These are phyloP conservation scores for Philaethria dido DNA, from an alignment of 2,888 invertebrate species.

Conservation along the genomic window DNA sequence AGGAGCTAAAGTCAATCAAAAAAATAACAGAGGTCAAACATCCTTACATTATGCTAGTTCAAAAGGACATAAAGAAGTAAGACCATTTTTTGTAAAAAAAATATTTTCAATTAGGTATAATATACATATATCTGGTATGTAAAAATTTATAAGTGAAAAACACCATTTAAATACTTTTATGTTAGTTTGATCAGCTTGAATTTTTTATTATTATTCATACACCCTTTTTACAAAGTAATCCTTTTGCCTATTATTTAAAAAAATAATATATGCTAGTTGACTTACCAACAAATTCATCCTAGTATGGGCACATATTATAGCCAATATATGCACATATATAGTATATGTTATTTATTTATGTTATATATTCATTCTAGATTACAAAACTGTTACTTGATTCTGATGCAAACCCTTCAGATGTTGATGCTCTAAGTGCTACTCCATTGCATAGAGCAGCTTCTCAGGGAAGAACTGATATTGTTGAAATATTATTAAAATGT, in stretches of 20 bases:
- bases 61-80: conserved; percentile 90
- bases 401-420: conserved; percentile 85
- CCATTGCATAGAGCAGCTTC: conserved; percentile 90
- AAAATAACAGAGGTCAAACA: conserved; percentile 89
- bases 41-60: conserved; percentile 94
- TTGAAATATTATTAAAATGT: conserved; percentile 86
- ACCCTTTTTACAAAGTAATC: too few species aligned
- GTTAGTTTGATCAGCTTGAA: too few species aligned
- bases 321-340: too few species aligned
- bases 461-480: conserved; percentile 90
- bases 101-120: not conserved
- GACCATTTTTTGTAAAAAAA: conserved; percentile 13
- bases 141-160: too few species aligned
- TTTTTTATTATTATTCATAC: too few species aligned
- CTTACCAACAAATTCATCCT: too few species aligned
- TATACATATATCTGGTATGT: too few species aligned
- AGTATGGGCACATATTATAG: too few species aligned
- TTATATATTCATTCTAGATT: conserved; percentile 76
- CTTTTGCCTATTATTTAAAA: too few species aligned
- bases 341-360: too few species aligned
- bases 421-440: conserved; percentile 83
- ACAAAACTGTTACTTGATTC: conserved; percentile 86
- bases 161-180: too few species aligned
- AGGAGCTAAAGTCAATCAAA: conserved; percentile 89
- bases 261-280: too few species aligned